Percentiles rank a stretch among this genome's conserved stretches.
Conservation (phyloP, 2,113 vertebrate genomes). For the Mellivora capensis region DNA sequence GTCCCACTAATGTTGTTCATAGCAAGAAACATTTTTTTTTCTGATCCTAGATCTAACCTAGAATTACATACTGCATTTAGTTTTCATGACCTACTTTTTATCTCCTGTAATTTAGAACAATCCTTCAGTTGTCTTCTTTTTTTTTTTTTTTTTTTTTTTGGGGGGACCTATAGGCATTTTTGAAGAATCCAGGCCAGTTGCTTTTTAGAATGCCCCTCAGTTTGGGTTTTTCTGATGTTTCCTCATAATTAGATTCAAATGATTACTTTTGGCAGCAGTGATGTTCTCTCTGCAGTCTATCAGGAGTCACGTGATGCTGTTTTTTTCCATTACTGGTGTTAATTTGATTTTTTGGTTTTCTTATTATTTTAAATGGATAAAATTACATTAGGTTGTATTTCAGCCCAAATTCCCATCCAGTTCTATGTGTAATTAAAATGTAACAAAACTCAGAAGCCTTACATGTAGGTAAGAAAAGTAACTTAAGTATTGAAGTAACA, state of each 20-base stretch:
- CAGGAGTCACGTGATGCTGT: neutral
- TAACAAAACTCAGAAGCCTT: neutral
- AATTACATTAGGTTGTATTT: neutral
- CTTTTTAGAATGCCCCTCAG: neutral
- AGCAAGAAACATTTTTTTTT: neutral
- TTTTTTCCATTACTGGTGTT: neutral
- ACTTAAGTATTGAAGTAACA: neutral
- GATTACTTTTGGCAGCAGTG: neutral
- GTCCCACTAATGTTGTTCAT: neutral
- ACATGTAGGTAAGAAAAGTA: neutral
- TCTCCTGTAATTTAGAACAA: neutral
- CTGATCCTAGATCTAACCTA: neutral
- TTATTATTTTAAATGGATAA: neutral
- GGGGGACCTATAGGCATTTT: neutral
- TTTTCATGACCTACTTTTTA: neutral
- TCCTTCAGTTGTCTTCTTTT: neutral
- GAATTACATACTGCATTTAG: neutral
- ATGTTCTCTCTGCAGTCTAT: neutral
- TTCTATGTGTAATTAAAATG: constrained; percentile 37
- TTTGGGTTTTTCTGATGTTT: neutral
- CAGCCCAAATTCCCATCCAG: neutral
- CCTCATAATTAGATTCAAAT: neutral
- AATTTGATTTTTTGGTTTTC: neutral
- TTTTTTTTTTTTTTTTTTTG: neutral
- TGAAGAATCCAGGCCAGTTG: neutral